A percentile compares a stretch with the other conserved stretches of the same genome.
phyloP scores from a whole-genome alignment of 2,797 vertebrate genomes.

The Sus cebifrons region DNA sequence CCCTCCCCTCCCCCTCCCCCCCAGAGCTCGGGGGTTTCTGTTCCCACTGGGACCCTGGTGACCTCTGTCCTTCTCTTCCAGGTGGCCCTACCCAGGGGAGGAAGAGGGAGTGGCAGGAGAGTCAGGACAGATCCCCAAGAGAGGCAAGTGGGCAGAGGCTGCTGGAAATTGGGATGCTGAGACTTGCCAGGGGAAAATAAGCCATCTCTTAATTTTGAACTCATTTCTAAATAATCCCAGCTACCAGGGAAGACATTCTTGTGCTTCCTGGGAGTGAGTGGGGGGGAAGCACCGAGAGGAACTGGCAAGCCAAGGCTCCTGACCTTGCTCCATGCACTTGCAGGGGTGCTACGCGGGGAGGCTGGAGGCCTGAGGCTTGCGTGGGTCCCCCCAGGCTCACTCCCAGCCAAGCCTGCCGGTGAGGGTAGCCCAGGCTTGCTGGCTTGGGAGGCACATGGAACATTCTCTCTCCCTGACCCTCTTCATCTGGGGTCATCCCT shows the following conservation, averaged over 20 bases:
- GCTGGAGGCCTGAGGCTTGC: neutral
- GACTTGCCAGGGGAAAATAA: neutral
- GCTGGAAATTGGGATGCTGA: neutral
- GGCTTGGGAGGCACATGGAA: neutral
- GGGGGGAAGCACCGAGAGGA: neutral
- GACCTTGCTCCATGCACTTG: neutral
- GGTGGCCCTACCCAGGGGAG: neutral
- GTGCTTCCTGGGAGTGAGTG: neutral
- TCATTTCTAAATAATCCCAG: slow-evolving; percentile 49
- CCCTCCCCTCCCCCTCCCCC: neutral
- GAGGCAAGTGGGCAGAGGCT: neutral
- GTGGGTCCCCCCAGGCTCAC: neutral
- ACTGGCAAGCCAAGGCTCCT: neutral
- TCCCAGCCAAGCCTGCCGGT: neutral
- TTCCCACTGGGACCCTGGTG: neutral
- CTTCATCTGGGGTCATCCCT: neutral
- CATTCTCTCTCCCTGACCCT: neutral
- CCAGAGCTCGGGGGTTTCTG: neutral
- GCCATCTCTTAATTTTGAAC: neutral
- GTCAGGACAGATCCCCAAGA: neutral
- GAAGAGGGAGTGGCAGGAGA: neutral
- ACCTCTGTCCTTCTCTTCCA: neutral
- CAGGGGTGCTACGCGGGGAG: neutral
- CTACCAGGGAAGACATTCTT: neutral
- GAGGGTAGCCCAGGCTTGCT: neutral